phyloP scores from a whole-genome alignment of 1,140 invertebrate genomes.

The Diorhabda elongata region DNA sequence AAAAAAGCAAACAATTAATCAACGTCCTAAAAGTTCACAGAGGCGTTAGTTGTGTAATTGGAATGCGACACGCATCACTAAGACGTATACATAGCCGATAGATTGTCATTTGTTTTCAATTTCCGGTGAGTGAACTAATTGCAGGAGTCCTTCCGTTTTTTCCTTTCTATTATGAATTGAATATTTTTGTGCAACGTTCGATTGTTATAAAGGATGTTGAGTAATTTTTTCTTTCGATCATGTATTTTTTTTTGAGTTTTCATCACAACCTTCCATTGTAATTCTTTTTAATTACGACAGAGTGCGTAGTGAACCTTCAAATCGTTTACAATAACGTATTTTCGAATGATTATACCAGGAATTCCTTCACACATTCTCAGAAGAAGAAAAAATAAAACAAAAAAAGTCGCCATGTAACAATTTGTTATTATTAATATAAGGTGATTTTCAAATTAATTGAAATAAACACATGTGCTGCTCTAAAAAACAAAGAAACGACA shows the following conservation, averaged over 20 bases:
- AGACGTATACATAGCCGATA: constrained; percentile 20
- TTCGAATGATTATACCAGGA: no score
- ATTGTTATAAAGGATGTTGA: not conserved
- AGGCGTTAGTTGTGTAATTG: not conserved
- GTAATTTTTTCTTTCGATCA: not conserved
- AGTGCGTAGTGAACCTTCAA: not conserved
- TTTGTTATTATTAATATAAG: no score
- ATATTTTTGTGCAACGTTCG: constrained; percentile 1
- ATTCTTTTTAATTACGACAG: not conserved
- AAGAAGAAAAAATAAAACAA: no score
- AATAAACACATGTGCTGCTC: no score
- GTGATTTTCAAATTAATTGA: no score
- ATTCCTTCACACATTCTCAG: no score
- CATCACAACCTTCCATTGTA: not conserved
- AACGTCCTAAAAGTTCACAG: not conserved
- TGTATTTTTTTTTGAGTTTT: not conserved
- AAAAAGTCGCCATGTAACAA: no score
- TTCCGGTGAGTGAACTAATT: constrained; percentile 31
- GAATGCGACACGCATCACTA: not conserved
- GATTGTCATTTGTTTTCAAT: constrained; percentile 33
- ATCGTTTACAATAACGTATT: not conserved
- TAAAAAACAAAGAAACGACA: no score
- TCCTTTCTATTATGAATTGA: constrained; percentile 19
- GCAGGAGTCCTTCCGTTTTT: constrained; percentile 31
- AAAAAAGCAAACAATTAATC: not conserved